A percentile compares a stretch with the other conserved stretches of the same genome.
These are phyloP conservation scores for Numenius arquata DNA, from an alignment of 2,113 vertebrate genomes.

Conservation along the genomic window DNA sequence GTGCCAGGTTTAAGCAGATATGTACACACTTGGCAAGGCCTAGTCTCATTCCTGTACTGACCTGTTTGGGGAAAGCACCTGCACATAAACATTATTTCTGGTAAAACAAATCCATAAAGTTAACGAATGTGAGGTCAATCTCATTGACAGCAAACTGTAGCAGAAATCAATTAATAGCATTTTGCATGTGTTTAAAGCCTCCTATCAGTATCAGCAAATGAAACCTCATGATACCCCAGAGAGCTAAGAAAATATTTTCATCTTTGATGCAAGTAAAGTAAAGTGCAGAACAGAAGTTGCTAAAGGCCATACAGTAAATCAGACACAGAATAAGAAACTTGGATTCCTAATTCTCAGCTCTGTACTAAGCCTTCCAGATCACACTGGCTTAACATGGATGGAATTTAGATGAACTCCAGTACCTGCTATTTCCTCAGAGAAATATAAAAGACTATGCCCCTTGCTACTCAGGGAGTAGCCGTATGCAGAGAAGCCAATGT, in stretches of 20 bases:
- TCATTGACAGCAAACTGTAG: background rate
- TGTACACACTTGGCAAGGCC: background rate
- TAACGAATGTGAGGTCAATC: background rate
- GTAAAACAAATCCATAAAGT: background rate
- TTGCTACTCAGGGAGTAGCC: background rate
- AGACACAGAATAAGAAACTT: background rate
- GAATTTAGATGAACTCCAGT: background rate
- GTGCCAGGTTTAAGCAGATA: background rate
- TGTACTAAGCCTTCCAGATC: background rate
- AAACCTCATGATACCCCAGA: background rate
- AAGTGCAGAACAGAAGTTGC: background rate
- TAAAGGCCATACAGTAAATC: background rate
- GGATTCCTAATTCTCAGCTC: background rate
- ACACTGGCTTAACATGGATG: background rate
- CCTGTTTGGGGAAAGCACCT: background rate
- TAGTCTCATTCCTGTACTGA: background rate
- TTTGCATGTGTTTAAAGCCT: background rate
- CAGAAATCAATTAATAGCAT: background rate
- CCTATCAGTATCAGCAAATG: background rate
- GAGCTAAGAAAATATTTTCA: background rate
- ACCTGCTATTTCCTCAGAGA: background rate
- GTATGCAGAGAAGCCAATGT: background rate
- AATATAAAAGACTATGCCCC: background rate
- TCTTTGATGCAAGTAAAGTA: background rate
- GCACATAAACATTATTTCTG: background rate